Evolutionary conservation across 2,797 vertebrate species (phyloP).

Genomic region (Sebastes reedi): DNA sequence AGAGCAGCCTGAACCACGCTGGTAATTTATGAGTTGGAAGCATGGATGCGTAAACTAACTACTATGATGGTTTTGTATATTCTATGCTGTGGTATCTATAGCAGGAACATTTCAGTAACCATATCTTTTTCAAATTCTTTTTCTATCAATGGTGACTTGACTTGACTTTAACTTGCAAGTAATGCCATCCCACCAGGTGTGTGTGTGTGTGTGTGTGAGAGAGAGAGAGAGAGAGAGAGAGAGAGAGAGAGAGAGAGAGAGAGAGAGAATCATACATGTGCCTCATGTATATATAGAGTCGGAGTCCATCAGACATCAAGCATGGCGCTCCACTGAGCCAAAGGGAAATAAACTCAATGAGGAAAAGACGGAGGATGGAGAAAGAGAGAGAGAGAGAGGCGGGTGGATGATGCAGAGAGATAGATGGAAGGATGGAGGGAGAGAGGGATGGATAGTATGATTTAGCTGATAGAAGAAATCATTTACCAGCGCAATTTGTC

Average conservation of each 20-base stretch:
- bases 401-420: conserved; percentile 39
- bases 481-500: conserved; percentile 83
- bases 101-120: background rate
- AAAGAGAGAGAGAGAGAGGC: conserved; percentile 23
- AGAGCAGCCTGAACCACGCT: background rate
- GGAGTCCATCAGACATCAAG: conserved; percentile 46
- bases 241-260: background rate
- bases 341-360: conserved; percentile 75
- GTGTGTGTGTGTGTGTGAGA: background rate
- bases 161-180: background rate
- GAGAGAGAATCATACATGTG: conserved; percentile 28
- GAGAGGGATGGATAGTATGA: conserved; percentile 77
- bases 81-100: background rate
- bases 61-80: background rate
- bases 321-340: conserved; percentile 55
- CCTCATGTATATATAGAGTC: conserved; percentile 25
- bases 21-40: background rate
- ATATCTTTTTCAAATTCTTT: background rate
- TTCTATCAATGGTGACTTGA: background rate
- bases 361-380: conserved; percentile 18
- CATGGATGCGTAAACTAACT: background rate
- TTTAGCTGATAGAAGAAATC: conserved; percentile 82
- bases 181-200: background rate
- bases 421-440: conserved; percentile 54
- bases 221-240: background rate